These are phyloP conservation scores for Carposina sasakii DNA, from an alignment of 1,140 invertebrate genomes.

Conservation along the genomic window DNA sequence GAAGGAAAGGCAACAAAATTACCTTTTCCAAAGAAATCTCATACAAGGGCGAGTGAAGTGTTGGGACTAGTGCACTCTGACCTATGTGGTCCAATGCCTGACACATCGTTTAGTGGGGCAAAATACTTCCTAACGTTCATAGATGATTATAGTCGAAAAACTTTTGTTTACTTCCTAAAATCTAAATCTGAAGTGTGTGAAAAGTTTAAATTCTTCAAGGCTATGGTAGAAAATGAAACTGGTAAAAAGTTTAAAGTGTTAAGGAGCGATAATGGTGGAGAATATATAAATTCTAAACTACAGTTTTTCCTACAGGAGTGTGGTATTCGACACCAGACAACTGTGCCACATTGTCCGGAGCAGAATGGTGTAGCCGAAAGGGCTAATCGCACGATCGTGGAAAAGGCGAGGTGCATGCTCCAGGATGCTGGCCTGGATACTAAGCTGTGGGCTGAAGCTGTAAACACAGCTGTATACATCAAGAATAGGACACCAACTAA, in stretches of 20 bases:
- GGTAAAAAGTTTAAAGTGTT: slow-evolving; percentile 31
- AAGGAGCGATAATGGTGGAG: slow-evolving; percentile 46
- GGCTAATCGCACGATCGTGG: slow-evolving; percentile 19
- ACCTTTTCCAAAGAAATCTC: slow-evolving; percentile 14
- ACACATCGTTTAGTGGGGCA: slow-evolving; percentile 17
- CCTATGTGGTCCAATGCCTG: slow-evolving; percentile 30
- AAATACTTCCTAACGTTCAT: slow-evolving; percentile 37
- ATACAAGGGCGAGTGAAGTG: neutral
- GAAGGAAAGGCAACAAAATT: slow-evolving; percentile 9
- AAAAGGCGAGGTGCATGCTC: slow-evolving; percentile 29
- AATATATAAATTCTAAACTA: slow-evolving; percentile 31
- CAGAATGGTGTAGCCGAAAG: slow-evolving; percentile 53
- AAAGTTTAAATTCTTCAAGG: too few species aligned
- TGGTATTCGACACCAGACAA: slow-evolving; percentile 44
- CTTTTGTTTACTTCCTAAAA: slow-evolving; percentile 44
- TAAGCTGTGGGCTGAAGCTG: slow-evolving; percentile 63
- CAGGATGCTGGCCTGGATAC: slow-evolving; percentile 36
- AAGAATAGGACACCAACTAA: slow-evolving; percentile 40
- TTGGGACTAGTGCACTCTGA: slow-evolving; percentile 8
- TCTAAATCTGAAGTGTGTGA: slow-evolving; percentile 35
- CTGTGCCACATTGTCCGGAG: slow-evolving; percentile 46
- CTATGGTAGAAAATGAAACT: slow-evolving; percentile 28
- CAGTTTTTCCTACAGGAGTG: neutral
- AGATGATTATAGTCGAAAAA: slow-evolving; percentile 30
- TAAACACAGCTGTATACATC: slow-evolving; percentile 47